A percentile compares a stretch with the other conserved stretches of the same genome.
These are phyloP conservation scores for Corythoichthys haematopterus DNA, from an alignment of 2,113 vertebrate species.

Conservation along the genomic window DNA sequence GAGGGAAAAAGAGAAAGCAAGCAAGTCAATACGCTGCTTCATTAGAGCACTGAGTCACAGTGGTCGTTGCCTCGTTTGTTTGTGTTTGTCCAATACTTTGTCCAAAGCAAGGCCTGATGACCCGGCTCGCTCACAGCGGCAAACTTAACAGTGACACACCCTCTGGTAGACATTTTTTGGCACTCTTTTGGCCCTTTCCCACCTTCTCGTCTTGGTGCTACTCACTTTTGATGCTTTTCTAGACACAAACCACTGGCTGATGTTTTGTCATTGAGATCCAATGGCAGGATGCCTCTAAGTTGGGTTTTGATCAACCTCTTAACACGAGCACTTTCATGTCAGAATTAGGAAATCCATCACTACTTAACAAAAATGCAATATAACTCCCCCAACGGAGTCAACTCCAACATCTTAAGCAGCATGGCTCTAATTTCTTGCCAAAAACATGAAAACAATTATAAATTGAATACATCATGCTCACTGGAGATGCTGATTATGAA, in stretches of 20 bases:
- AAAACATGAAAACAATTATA: not conserved
- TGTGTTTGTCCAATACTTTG: slow-evolving; percentile 80
- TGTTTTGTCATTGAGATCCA: not conserved
- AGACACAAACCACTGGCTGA: not conserved
- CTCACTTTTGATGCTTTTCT: not conserved
- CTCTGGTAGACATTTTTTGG: slow-evolving; percentile 3
- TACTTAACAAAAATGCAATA: not conserved
- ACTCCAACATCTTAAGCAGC: not conserved
- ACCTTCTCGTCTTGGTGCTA: slow-evolving; percentile 30
- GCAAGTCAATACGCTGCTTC: slow-evolving; percentile 80
- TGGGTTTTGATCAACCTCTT: not conserved
- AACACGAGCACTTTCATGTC: not conserved
- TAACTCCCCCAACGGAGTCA: not conserved
- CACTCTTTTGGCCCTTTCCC: slow-evolving; percentile 4
- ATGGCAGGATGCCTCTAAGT: not conserved
- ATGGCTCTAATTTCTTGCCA: no score
- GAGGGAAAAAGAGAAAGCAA: slow-evolving; percentile 66
- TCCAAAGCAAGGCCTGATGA: slow-evolving; percentile 70
- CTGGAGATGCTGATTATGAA: not conserved
- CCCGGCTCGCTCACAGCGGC: slow-evolving; percentile 60
- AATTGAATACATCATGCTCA: not conserved
- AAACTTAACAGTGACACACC: slow-evolving; percentile 63
- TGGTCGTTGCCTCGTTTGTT: slow-evolving; percentile 77
- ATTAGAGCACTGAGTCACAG: slow-evolving; percentile 80
- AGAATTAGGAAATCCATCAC: not conserved